Base-by-base conservation (phyloP, 2,113 vertebrate genomes). In the Uria lomvia region DNA sequence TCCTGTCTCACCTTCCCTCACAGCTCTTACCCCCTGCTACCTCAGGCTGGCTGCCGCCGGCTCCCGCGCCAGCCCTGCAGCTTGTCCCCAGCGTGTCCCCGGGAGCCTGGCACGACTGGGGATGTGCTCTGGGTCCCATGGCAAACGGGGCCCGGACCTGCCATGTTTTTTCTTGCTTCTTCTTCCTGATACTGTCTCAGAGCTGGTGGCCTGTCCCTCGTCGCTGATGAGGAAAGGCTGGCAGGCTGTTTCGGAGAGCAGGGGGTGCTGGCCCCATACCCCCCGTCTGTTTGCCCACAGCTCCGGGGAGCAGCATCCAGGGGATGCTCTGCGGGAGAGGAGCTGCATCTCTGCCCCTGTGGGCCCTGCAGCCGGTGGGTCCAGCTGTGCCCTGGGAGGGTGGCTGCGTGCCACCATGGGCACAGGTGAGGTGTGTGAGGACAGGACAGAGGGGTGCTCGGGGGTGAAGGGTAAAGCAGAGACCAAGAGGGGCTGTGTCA, bases 1-100 rank as follows among this genome's bases (percentile, higher is more conserved):
- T 95, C 83, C 73, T 74, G 87, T 78, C 89, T 94, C 83, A 93
- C 90, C 73, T 96, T 96, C 56, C 86, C 90, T 68, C 6, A 8
- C 66, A 36, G 58, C 79, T 77, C 52, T 75, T 76, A 65, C 62
- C 60, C 53, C 15, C n/a, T 65, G 80, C 71, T 67, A 82, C 86
- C 22, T 52, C 92, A 11, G 45, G 7, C 86, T 56, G 86, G 75
- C 40, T 96, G 74, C 62, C 4, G 6, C 79, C 14, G 6, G 38
- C 19, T 72, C 42, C 20, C 22, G 24, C 4, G 2, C 21, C 67
- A 72, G 81, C 49, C 56, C 19, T 19, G 1, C 3, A 4, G 21
- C 38, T 45, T 59, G 66, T 93, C 47, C 78, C 74, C 24, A 32
- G 5, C 1, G 0, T 32, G 58, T 72, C 47, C 43, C 36, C 5